Base-by-base conservation (phyloP, 2,113 vertebrate species). In the Engraulis encrasicolus region DNA sequence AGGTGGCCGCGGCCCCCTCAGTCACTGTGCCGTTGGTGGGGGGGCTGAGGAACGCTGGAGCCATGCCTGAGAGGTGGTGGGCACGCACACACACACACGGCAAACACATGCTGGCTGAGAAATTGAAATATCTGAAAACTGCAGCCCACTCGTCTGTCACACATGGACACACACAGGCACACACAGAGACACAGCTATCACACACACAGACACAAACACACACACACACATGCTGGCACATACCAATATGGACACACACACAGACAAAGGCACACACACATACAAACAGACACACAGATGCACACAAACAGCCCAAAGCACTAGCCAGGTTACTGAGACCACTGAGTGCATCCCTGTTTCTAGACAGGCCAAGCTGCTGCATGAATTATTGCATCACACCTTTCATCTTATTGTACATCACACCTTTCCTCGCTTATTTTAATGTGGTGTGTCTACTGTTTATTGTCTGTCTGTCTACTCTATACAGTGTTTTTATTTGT, bases 11-110 rank as follows among this genome's bases (percentile, higher is more conserved):
- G 86, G 94, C 95, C 0, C 97, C 96, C 19, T 98, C 96, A 0
- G 97, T 99, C 49, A 98, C 96, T 0, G 95, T 98, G 89, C 95
- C 95, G 83, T 99, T 96, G 20, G 87, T 87, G 0, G 96, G 96
- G 15, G 90, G 92, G 54, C 80, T 88, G 6, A 89, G 91, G 85
- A 99, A 98, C 0, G 90, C 85, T 27, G 98, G 98, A 12, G 95
- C 94, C 38, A 96, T 94, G 90, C 97, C 98, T 99, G 90, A 40
- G 89, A 84, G 87, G 11, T 23, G 66, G 11, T 49, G 36, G 50
- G 85, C 48, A 78, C 58, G 40, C 58, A 80, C 50, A 50, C 31
- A 83, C 37, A 88, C 82, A 61, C 6, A 36, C 66, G n/a, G n/a
- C n/a, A n/a, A 83, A 58, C 50, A 37, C 50, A 58, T 19, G 23